phyloP scores from a whole-genome alignment of 2,113 vertebrate species.

The Glaucidium brasilianum region DNA sequence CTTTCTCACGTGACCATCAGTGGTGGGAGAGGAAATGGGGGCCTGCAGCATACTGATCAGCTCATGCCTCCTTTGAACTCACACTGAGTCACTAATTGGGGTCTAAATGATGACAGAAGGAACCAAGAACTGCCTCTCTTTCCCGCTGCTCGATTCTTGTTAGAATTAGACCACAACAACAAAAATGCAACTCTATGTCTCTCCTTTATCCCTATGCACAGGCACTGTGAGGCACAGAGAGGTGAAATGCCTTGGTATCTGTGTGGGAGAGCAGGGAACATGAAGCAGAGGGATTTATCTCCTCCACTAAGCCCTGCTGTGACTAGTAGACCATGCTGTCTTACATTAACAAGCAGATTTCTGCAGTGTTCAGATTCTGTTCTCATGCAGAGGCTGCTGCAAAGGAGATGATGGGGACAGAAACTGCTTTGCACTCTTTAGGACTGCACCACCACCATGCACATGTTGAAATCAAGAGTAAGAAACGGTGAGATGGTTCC shows the following conservation, averaged over 20 bases:
- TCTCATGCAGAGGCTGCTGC: background rate
- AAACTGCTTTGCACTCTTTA: background rate
- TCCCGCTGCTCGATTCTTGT: background rate
- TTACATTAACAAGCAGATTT: conserved; percentile 12
- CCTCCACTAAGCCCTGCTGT: background rate
- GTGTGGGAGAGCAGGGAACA: background rate
- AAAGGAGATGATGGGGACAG: background rate
- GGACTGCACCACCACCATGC: background rate
- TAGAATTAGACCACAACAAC: background rate
- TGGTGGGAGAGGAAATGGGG: background rate
- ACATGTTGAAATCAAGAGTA: background rate
- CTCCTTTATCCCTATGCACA: background rate
- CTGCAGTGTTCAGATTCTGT: background rate
- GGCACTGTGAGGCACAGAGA: background rate
- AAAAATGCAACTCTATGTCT: background rate
- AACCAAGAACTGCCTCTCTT: background rate
- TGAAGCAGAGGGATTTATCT: conserved; percentile 15
- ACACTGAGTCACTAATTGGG: background rate
- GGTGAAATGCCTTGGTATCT: background rate
- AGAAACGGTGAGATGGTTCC: background rate
- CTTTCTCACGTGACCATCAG: background rate
- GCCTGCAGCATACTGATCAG: background rate
- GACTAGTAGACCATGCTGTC: conserved; percentile 21
- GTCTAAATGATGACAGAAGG: background rate
- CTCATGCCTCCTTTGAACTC: background rate